phyloP scores from a whole-genome alignment of 1,140 invertebrate genomes.

The Littorina saxatilis region DNA sequence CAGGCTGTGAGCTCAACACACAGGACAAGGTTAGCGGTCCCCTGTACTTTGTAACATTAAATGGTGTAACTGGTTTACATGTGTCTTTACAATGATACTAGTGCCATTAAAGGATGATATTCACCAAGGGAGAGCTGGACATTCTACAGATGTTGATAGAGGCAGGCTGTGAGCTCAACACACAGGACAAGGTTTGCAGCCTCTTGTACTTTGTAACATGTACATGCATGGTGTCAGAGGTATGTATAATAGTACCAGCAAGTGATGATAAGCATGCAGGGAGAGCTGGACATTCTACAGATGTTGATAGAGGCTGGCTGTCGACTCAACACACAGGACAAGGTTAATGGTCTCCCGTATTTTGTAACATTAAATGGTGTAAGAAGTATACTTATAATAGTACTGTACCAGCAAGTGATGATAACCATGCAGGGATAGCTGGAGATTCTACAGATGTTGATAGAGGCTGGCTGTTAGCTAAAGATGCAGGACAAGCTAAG shows the following conservation, averaged over 20 bases:
- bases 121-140: conserved; percentile 74
- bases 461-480: no score
- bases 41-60: no score
- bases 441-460: no score
- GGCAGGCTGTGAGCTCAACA: conserved; percentile 72
- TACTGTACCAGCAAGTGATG: no score
- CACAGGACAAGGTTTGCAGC: conserved; percentile 70
- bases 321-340: conserved; percentile 73
- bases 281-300: conserved; percentile 72
- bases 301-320: conserved; percentile 71
- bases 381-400: no score
- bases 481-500: no score
- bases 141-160: conserved; percentile 72
- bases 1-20: conserved; percentile 72
- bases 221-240: not conserved
- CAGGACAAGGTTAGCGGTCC: conserved; percentile 72
- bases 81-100: no score
- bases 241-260: no score
- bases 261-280: no score
- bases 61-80: no score
- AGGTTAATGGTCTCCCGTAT: conserved; percentile 54
- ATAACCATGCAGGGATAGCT: no score
- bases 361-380: not conserved
- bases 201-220: not conserved
- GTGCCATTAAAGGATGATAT: not conserved